Percentiles rank a stretch among this genome's conserved stretches.
phyloP scores from a whole-genome alignment of 1,140 invertebrate genomes.

The Zaprionus ornatus region DNA sequence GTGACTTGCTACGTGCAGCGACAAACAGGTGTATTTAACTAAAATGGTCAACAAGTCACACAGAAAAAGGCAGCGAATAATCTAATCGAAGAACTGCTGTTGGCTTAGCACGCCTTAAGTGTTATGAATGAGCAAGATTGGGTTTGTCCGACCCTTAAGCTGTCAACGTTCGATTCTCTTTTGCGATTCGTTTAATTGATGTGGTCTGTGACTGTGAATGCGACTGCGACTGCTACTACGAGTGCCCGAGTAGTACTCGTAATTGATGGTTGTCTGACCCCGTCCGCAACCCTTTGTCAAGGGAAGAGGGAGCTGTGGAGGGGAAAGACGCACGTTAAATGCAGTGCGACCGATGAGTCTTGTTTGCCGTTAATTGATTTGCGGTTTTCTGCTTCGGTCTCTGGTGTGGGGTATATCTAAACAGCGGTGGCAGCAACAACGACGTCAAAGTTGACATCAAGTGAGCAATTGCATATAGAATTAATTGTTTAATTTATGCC shows the following conservation, averaged over 20 bases:
- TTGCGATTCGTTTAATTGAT: slow-evolving; percentile 23
- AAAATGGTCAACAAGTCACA: not conserved
- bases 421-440: not conserved
- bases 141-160: slow-evolving; percentile 17
- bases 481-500: not conserved
- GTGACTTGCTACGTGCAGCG: not conserved
- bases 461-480: not conserved
- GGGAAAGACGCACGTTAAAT: not conserved
- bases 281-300: not conserved
- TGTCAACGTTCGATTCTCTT: slow-evolving; percentile 24
- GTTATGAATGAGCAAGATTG: slow-evolving; percentile 27
- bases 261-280: slow-evolving; percentile 13
- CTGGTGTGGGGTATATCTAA: slow-evolving; percentile 6
- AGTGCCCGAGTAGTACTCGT: slow-evolving; percentile 6
- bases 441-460: not conserved
- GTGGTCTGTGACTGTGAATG: not conserved
- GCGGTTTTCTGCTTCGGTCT: slow-evolving; percentile 38
- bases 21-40: too few species aligned
- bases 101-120: slow-evolving; percentile 21
- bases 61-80: slow-evolving; percentile 4
- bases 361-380: slow-evolving; percentile 56
- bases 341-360: slow-evolving; percentile 8
- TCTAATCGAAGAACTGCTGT: not conserved
- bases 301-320: not conserved
- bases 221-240: not conserved